Base-by-base conservation (phyloP, 2,797 vertebrate species). In the Ctenochaetus hawaiiensis region DNA sequence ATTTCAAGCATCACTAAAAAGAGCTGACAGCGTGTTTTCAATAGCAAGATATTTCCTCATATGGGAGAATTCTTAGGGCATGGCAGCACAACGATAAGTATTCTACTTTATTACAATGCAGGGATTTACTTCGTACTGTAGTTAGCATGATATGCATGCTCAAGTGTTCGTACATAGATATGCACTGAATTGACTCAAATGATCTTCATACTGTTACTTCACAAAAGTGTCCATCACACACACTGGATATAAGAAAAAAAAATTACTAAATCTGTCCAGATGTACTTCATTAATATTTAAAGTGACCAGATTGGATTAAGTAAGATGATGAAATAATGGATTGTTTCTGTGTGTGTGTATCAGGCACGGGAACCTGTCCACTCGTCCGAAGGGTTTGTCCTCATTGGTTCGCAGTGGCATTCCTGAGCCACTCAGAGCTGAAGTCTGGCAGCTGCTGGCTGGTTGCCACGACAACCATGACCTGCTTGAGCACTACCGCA, bases 391-490 rank as follows among this genome's bases (percentile, higher is more conserved):
- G 57, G 97, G 97, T 37, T 90, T 99, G 48, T 91, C 94, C 39
- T 92, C 95, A 0, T 91, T 99, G 94, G 98, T 99, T 82, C 97
- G 95, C 80, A 95, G 95, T 0, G 97, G 98, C 1, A 94, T 99
- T 85, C 98, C 98, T 0, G 98, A 99, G 87, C 97, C 98, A 0
- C 93, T 99, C 60, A 95, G 98, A 89, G 98, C 98, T 43, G 98
- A 99, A 86, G 97, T 99, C 73, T 99, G 98, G 98, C 98, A 99
- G 92, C 92, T 99, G 81, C 94, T 99, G 91, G 96, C 97, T 18
- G 96, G 95, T 86, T 99, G 98, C 91, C 98, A 98, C 34, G 96
- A 97, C 89, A 97, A 97, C 93, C 96, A 97, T 54, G 93, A 92
- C 11, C 95, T 99, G 95, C 94, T 99, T 91, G 98, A 99, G 76